phyloP scores from a whole-genome alignment of 2,113 vertebrate species.

The Solea senegalensis region DNA sequence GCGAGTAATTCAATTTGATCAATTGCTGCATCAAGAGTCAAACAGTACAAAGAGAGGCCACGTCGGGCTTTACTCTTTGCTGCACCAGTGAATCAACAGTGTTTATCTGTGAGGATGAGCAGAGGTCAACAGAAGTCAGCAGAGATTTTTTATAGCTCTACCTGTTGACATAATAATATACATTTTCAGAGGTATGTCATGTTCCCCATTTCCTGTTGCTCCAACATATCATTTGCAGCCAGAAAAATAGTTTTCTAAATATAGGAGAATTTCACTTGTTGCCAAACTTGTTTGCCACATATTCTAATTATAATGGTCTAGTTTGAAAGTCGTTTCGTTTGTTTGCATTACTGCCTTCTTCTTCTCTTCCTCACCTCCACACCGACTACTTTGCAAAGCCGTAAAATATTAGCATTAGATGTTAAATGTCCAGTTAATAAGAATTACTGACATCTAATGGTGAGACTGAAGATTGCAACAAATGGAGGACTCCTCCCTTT shows the following conservation, averaged over 20 bases:
- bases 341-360: background rate
- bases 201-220: background rate
- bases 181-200: slow-evolving; percentile 7
- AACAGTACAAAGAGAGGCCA: slow-evolving; percentile 25
- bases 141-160: background rate
- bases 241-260: slow-evolving; percentile 2
- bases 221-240: slow-evolving; percentile 3
- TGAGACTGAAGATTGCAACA: too few species aligned
- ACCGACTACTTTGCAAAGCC: too few species aligned
- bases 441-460: too few species aligned
- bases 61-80: slow-evolving; percentile 44
- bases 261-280: background rate
- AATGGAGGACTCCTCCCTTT: too few species aligned
- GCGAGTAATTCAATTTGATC: too few species aligned
- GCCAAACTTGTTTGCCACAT: background rate
- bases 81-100: slow-evolving; percentile 35
- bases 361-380: background rate
- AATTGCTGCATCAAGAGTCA: slow-evolving; percentile 46
- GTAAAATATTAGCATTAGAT: too few species aligned
- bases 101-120: slow-evolving; percentile 59
- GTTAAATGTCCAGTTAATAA: too few species aligned
- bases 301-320: background rate
- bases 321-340: background rate
- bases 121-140: background rate
- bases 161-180: slow-evolving; percentile 15